Base-by-base conservation (phyloP, 2,113 vertebrate species). In the Phrynocephalus versicolor region DNA sequence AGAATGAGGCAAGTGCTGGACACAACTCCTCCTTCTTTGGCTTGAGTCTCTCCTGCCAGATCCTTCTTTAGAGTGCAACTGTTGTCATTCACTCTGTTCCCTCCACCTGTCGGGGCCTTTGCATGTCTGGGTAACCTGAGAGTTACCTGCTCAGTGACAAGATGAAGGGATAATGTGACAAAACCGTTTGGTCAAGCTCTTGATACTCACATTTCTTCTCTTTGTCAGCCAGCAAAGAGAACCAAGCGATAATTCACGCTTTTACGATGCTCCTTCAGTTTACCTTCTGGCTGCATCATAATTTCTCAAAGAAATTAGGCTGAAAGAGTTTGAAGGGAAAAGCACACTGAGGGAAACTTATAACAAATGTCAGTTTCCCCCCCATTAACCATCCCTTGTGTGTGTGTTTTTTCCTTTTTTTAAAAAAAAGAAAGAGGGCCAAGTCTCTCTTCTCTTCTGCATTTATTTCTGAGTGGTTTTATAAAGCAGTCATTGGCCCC, bases 121-220 rank as follows among this genome's bases (percentile, higher is more conserved):
- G 77, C 91, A 87, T 45, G 1, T 74, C 13, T 0, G 0, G n/a
- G 96, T 94, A 96, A 97, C 74, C 79, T 15, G 95, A 96, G 93
- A 90, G 55, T 39, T 30, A 81, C 73, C 85, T 77, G 79, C 78
- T 35, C 58, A 87, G 72, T 37, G 55, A 74, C 37, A 81, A 67
- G 15, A 1, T 1, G 83, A 69, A 30, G 83, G 73, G 81, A 1
- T 89, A 86, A 15, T 88, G 27, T 10, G 1, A 81, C 0, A n/a
- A 85, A 65, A 89, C 88, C 76, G 0, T 14, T 1, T 33, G n/a
- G 82, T 45, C 30, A 37, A 67, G 27, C 83, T 55, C 55, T 0
- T 0, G 0, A 19, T 33, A 27, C 19, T 85, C 75, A 79, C 1
- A 7, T 85, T 79, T 87, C 39, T 33, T 64, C 33, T 70, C 83